Evolutionary conservation across 1,140 invertebrate genomes (phyloP).

Genomic region (Conus betulinus): DNA sequence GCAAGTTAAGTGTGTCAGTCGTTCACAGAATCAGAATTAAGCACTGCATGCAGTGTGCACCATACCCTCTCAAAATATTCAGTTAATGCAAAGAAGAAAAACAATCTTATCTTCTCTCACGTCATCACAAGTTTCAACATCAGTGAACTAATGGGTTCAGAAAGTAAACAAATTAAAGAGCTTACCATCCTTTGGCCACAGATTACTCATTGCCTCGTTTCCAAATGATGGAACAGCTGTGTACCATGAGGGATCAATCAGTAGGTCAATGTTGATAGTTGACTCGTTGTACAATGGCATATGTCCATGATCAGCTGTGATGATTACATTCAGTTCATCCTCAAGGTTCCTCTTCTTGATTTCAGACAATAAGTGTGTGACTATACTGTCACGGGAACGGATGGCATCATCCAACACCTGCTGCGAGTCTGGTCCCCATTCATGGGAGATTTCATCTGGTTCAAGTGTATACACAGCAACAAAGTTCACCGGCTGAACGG

Average conservation of each 20-base stretch:
- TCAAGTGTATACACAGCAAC: slow-evolving; percentile 85
- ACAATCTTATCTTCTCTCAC: too few species aligned
- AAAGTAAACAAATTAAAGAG: too few species aligned
- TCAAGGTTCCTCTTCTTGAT: slow-evolving; percentile 71
- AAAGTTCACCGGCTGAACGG: slow-evolving; percentile 77
- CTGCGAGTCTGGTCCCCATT: slow-evolving; percentile 68
- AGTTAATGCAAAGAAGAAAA: too few species aligned
- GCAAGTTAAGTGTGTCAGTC: too few species aligned
- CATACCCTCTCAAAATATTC: too few species aligned
- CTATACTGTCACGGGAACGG: slow-evolving; percentile 42
- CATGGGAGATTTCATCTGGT: slow-evolving; percentile 80
- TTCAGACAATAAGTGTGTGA: slow-evolving; percentile 65
- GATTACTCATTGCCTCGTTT: neutral
- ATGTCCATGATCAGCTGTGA: slow-evolving; percentile 84
- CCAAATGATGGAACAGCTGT: neutral
- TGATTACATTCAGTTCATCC: slow-evolving; percentile 81
- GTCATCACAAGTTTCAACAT: too few species aligned
- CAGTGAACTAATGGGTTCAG: too few species aligned
- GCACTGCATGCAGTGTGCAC: too few species aligned
- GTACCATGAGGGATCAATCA: slow-evolving; percentile 4
- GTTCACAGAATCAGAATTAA: too few species aligned
- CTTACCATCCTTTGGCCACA: slow-evolving; percentile 3
- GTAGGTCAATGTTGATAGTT: neutral
- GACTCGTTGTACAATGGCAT: neutral
- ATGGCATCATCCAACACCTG: slow-evolving; percentile 62